Conservation (phyloP, 1,140 invertebrate species). For the Drosophila nannoptera region DNA sequence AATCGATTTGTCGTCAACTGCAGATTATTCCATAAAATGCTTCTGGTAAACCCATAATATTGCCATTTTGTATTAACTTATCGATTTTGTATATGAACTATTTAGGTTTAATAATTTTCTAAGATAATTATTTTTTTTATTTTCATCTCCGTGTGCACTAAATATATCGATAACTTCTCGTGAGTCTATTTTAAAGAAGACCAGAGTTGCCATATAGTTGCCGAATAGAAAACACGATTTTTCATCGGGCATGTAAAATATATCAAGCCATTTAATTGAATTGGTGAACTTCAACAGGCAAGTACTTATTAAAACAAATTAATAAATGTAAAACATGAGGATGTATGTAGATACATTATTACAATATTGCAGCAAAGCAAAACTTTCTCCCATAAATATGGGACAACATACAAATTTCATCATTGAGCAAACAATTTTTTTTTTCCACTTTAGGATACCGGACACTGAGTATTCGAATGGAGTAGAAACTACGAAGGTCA, state of each 20-base stretch:
- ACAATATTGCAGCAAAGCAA: not conserved
- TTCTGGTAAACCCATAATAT: not conserved
- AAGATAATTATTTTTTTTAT: not conserved
- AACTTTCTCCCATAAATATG: conserved; percentile 1
- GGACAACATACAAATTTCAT: conserved; percentile 8
- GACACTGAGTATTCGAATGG: conserved; percentile 26
- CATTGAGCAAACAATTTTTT: not conserved
- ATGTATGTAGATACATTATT: not conserved
- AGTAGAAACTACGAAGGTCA: not conserved
- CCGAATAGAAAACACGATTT: conserved; percentile 28
- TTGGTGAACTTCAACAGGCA: conserved; percentile 15
- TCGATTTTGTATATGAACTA: too few species aligned
- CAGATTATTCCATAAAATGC: not conserved
- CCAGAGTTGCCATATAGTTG: conserved; percentile 26
- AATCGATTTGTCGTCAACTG: not conserved
- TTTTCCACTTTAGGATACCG: conserved; percentile 4
- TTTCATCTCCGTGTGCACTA: not conserved
- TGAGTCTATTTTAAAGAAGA: not conserved
- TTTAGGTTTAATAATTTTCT: too few species aligned
- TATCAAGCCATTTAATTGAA: conserved; percentile 24
- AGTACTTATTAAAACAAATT: conserved; percentile 9
- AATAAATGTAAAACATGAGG: conserved; percentile 1
- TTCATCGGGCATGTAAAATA: conserved; percentile 20
- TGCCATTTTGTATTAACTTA: too few species aligned
- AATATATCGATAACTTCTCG: conserved; percentile 22